A percentile compares a stretch with the other conserved stretches of the same genome.
These are phyloP conservation scores for Crocidura indochinensis DNA, from an alignment of 2,797 vertebrate genomes.

Conservation along the genomic window DNA sequence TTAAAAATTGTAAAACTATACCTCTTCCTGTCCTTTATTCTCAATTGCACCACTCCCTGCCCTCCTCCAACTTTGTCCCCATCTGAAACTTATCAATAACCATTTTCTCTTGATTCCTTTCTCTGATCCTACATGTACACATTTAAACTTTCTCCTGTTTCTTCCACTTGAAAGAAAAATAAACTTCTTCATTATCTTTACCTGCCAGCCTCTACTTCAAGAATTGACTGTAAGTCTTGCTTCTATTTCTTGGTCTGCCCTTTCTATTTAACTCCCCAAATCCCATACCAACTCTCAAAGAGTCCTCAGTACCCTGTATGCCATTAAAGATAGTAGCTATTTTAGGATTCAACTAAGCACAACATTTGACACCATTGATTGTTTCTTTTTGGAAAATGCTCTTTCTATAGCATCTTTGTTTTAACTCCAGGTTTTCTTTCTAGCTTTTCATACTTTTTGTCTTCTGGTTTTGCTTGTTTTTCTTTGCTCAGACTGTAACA, in stretches of 20 bases:
- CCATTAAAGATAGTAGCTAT: background rate
- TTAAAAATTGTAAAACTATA: constrained; percentile 14
- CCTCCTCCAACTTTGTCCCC: background rate
- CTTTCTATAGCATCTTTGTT: background rate
- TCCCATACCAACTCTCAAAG: background rate
- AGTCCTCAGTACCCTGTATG: background rate
- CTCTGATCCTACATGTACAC: background rate
- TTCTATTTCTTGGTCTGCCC: background rate
- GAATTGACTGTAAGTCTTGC: background rate
- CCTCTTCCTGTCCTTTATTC: background rate
- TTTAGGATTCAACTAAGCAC: background rate
- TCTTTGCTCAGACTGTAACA: background rate
- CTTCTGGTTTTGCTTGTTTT: background rate
- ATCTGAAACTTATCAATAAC: background rate
- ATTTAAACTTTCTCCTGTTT: background rate
- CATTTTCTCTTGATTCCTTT: background rate
- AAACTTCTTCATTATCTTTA: background rate
- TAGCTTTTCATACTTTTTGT: background rate
- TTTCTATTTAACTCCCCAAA: background rate
- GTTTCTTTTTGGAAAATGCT: background rate
- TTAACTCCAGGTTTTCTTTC: background rate
- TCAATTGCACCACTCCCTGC: background rate
- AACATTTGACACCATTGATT: background rate
- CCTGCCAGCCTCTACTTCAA: background rate
- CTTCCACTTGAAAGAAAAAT: constrained; percentile 8